Conservation (phyloP, 2,888 invertebrate genomes). For the Archips xylosteana region DNA sequence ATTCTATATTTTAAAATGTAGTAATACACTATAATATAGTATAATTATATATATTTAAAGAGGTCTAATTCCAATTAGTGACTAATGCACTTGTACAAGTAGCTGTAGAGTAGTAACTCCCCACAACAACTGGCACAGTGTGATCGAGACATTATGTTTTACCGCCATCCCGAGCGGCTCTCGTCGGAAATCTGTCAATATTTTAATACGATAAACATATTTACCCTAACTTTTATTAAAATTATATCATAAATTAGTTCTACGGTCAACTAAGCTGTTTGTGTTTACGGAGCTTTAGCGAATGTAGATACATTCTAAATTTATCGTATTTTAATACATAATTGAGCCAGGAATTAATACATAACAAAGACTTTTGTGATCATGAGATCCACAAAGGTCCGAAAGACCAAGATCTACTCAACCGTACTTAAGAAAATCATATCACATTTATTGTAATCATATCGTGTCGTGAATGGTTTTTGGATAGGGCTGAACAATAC, state of each 20-base stretch:
- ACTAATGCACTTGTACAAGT: neutral
- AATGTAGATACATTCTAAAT: neutral
- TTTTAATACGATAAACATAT: conserved; percentile 5
- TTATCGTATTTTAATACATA: neutral
- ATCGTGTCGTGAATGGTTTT: too few species aligned
- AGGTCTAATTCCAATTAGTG: neutral
- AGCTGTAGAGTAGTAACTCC: neutral
- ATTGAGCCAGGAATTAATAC: too few species aligned
- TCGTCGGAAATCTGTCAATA: conserved; percentile 10
- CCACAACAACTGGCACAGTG: neutral
- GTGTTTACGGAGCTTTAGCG: neutral
- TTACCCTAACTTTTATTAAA: neutral
- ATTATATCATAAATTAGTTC: neutral
- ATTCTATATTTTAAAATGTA: too few species aligned
- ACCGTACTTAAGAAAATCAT: too few species aligned
- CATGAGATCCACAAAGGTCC: too few species aligned
- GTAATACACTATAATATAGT: too few species aligned
- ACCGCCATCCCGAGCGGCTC: neutral
- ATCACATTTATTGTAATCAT: too few species aligned
- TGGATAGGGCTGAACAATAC: too few species aligned
- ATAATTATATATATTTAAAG: too few species aligned
- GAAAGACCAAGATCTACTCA: too few species aligned
- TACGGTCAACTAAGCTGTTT: neutral
- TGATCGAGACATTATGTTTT: neutral
- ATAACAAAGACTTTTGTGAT: too few species aligned